Conservation (phyloP, 2,797 vertebrate species). For the Anableps anableps region DNA sequence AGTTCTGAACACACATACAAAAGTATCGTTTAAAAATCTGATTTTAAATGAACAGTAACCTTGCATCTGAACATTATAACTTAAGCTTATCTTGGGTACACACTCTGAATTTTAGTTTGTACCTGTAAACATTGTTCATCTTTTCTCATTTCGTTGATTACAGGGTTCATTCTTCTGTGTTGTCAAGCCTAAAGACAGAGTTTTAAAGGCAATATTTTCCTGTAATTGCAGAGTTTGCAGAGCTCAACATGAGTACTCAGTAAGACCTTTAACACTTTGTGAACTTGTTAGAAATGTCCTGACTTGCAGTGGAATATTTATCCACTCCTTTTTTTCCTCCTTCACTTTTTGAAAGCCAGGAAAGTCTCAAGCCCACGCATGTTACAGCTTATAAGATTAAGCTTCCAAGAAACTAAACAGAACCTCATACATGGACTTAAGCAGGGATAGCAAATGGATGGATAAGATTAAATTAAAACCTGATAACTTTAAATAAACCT, state of each 20-base stretch:
- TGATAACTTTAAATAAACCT: not conserved
- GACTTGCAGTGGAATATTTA: not conserved
- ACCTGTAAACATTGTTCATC: not conserved
- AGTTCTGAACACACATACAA: constrained; percentile 2
- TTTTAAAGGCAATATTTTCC: not conserved
- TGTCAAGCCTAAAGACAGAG: not conserved
- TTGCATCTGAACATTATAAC: not conserved
- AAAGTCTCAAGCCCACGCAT: not conserved
- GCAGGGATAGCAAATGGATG: not conserved
- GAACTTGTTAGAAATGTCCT: not conserved
- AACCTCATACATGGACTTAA: not conserved
- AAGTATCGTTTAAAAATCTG: not conserved
- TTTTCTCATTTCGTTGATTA: not conserved
- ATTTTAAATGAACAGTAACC: not conserved
- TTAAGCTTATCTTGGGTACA: not conserved
- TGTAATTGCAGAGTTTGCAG: not conserved
- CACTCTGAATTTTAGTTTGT: not conserved
- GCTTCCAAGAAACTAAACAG: constrained; percentile 3
- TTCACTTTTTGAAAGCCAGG: constrained; percentile 10
- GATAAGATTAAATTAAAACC: not conserved
- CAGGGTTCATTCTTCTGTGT: not conserved
- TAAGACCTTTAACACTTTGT: not conserved
- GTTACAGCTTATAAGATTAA: constrained; percentile 18
- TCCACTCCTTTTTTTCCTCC: not conserved
- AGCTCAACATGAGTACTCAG: not conserved